Base-by-base conservation (phyloP, 2,113 vertebrate genomes). In the Pterocles burchelli region DNA sequence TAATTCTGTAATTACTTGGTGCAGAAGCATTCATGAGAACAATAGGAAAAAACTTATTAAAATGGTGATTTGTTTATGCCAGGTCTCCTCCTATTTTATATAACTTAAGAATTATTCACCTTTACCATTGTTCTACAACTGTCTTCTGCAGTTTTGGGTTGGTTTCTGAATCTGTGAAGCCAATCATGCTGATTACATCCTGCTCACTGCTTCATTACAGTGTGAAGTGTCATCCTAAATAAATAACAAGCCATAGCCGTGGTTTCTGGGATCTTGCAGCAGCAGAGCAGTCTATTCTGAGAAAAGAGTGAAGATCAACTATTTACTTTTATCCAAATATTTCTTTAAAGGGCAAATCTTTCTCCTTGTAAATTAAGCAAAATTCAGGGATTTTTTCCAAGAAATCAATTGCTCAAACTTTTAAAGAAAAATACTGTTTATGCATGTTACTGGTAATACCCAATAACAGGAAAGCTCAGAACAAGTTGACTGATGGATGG, bases 1-100 rank as follows among this genome's bases (percentile, higher is more conserved):
- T 51, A 77, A 2, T 88, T 88, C 59, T 91, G 33, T 80, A 90
- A 74, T 93, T 90, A 77, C 34, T 90, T 17, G 7, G 51, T 96
- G 79, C 48, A 43, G 67, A 94, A 95, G 59, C 38, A 29, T 93
- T 96, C 51, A 57, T 67, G 43, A 87, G 57, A 93, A 83, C 75
- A 94, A 73, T 67, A 65, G 78, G 19, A 90, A 80, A 63, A 88
- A 91, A 46, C 36, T 81, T 78, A 24, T 17, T 79, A 68, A 36
- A 54, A 33, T 88, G 18, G 26, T 73, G 46, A 38, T 17, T 78
- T 70, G 70, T 67, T 75, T 73, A 67, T 41, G 41, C 33, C 19
- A 70, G 29, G 5, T 91, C 16, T 74, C 34, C 83, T 85, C 31
- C 34, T 71, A 1, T 74, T 76, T 79, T 45, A 31, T 62, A 0